Percentiles rank a stretch among this genome's conserved stretches.
phyloP scores from a whole-genome alignment of 1,140 invertebrate genomes.

The Drosophila nasuta region DNA sequence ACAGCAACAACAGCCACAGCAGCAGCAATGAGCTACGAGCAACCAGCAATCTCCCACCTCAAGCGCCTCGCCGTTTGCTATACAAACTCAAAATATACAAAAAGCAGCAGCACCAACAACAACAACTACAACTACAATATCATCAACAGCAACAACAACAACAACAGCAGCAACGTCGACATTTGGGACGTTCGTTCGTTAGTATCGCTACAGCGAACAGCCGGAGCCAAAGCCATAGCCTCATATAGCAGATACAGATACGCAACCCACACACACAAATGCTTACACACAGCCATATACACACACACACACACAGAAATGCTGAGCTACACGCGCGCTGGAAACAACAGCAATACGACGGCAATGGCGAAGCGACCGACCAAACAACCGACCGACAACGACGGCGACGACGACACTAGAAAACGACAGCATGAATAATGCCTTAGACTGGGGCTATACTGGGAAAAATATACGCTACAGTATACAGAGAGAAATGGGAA shows the following conservation, averaged over 20 bases:
- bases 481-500: constrained; percentile 30
- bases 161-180: constrained; percentile 51
- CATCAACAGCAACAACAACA: constrained; percentile 17
- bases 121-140: constrained; percentile 45
- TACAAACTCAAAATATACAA: constrained; percentile 74
- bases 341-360: constrained; percentile 49
- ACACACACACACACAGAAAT: constrained; percentile 39
- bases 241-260: constrained; percentile 68
- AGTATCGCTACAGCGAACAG: constrained; percentile 70
- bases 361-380: constrained; percentile 42
- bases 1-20: constrained; percentile 27
- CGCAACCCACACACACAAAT: constrained; percentile 42
- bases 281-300: constrained; percentile 27
- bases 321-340: constrained; percentile 75
- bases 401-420: constrained; percentile 44
- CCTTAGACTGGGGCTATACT: constrained; percentile 56
- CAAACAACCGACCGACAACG: constrained; percentile 22
- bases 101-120: constrained; percentile 42
- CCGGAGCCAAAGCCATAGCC: constrained; percentile 58
- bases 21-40: constrained; percentile 46
- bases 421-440: constrained; percentile 62
- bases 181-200: constrained; percentile 79
- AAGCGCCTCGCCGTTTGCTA: constrained; percentile 28
- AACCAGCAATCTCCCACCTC: constrained; percentile 45
- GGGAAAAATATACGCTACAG: constrained; percentile 45